Base-by-base conservation (phyloP, 2,888 invertebrate species). In the Ditylenchus weischeri region DNA sequence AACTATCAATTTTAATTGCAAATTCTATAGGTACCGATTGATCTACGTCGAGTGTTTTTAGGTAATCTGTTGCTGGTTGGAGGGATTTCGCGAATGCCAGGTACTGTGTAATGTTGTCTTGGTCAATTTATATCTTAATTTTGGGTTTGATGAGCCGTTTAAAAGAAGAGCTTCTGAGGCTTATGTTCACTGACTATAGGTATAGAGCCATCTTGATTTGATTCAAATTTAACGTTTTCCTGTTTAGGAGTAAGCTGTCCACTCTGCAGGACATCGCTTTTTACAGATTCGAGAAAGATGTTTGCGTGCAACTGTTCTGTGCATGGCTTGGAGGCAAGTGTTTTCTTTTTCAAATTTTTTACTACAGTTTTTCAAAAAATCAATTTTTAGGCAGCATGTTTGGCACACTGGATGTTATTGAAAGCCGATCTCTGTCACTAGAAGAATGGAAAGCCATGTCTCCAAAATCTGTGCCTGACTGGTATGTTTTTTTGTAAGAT, bases 31-130 rank as follows among this genome's bases (percentile, higher is more conserved):
- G 90, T 91, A 75, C 90, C 92, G 0, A 86, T 91, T 36, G 93
- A 95, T 86, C 88, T 89, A 71, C 88, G 93, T 19, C 87, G 88
- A 65, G 86, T 86, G 57, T 86, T 96, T 49, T 89, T 91, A 0
- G 89, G 89, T 83, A 93, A 91, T 84, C 88, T 96, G 75, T 86
- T 95, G 65, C 85, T 95, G 36, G 88, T 90, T 67, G 96, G 95
- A 49, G 95, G 95, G 11, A 89, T 90, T 0, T 87, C 90, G 0
- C 89, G 90, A 88, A 86, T 90, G 73, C 89, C 89, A 64, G 95
- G 95, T 0, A 78, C 87, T 88, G 79, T 88, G 90, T 43, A 43
- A 15, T 43, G 43, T 6, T 43, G 43, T 6, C 43, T 43, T 43
- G 11, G 8, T 8, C 11, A 43, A 43, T 2, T 13, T 13, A 43